Conservation (phyloP, 2,113 vertebrate species). For the Shinisaurus crocodilurus region DNA sequence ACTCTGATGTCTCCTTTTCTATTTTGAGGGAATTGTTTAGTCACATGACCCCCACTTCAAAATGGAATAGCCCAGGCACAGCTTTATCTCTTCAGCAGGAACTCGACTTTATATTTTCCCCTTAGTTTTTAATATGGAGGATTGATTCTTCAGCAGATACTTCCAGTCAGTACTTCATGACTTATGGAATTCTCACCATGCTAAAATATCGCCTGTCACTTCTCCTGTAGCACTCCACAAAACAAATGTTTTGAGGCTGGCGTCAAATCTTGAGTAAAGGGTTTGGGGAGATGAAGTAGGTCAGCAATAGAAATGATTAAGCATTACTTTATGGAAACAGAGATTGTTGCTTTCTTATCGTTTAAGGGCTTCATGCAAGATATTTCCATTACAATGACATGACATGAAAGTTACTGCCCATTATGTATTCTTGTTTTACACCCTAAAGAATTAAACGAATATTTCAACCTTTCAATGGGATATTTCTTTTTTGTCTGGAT, state of each 20-base stretch:
- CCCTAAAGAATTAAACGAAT: background rate
- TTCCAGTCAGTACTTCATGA: background rate
- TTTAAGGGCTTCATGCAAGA: background rate
- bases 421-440: background rate
- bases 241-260: background rate
- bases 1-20: background rate
- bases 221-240: background rate
- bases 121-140: background rate
- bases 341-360: background rate
- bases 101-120: background rate
- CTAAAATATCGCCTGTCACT: background rate
- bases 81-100: background rate
- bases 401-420: background rate
- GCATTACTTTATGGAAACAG: background rate
- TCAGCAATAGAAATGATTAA: conserved; percentile 8
- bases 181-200: background rate
- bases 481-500: background rate
- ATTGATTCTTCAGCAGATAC: background rate
- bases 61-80: background rate
- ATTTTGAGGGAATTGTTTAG: background rate
- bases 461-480: background rate
- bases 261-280: background rate
- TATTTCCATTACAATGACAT: background rate
- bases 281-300: background rate
- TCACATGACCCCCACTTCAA: background rate